These are phyloP conservation scores for Drosophila sulfurigaster DNA, from an alignment of 1,140 invertebrate species.

Conservation along the genomic window DNA sequence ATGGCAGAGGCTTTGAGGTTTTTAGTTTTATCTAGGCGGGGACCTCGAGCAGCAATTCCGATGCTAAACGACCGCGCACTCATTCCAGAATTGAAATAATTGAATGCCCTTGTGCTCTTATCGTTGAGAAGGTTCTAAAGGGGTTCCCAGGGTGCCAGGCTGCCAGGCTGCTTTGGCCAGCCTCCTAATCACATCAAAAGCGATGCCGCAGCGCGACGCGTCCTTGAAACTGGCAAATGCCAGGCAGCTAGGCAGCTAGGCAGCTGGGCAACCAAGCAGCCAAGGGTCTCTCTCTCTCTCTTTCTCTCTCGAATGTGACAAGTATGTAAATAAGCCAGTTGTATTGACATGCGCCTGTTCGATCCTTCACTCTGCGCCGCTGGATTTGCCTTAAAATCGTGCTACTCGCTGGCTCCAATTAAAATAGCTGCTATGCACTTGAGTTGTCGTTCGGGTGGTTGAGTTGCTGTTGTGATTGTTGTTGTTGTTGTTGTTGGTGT, in stretches of 20 bases:
- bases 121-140: slow-evolving; percentile 12
- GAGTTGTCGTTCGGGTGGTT: slow-evolving; percentile 16
- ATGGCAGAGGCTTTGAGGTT: slow-evolving; percentile 13
- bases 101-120: slow-evolving; percentile 64
- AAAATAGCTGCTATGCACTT: slow-evolving; percentile 60
- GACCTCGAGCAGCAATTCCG: slow-evolving; percentile 41
- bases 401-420: slow-evolving; percentile 58
- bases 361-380: slow-evolving; percentile 5
- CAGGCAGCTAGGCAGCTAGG: not conserved
- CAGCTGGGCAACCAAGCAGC: not conserved
- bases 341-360: slow-evolving; percentile 37
- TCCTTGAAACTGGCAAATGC: slow-evolving; percentile 59
- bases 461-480: slow-evolving; percentile 2
- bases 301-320: slow-evolving; percentile 27
- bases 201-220: slow-evolving; percentile 57
- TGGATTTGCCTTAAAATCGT: slow-evolving; percentile 16
- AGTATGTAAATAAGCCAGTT: slow-evolving; percentile 71
- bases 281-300: not conserved
- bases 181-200: slow-evolving; percentile 71
- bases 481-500: slow-evolving; percentile 16
- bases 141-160: slow-evolving; percentile 23
- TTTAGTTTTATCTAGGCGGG: slow-evolving; percentile 62
- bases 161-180: not conserved
- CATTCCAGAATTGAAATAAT: slow-evolving; percentile 76
- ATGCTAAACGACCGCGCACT: slow-evolving; percentile 59